phyloP scores from a whole-genome alignment of 2,888 invertebrate species.

The Operophtera brumata region DNA sequence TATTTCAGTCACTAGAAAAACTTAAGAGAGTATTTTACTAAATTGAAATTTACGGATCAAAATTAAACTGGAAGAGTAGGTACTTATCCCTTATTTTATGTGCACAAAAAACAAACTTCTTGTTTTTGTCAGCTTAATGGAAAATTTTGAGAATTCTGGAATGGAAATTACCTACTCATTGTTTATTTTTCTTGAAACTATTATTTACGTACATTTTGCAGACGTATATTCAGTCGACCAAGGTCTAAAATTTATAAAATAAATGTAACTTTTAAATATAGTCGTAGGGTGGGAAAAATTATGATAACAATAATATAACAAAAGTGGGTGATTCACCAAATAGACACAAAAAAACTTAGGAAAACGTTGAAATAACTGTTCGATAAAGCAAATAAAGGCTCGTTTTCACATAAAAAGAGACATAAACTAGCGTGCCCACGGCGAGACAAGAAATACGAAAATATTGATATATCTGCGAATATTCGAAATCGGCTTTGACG shows the following conservation, averaged over 20 bases:
- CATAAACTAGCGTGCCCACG: conserved; percentile 38
- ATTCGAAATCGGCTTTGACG: conserved; percentile 40
- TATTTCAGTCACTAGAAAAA: not conserved
- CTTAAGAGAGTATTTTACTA: conserved; percentile 1
- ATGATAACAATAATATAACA: no score
- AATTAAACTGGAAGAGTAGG: not conserved
- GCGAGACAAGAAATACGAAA: conserved; percentile 42
- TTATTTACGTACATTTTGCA: no score
- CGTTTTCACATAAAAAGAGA: conserved; percentile 16
- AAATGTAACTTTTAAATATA: no score
- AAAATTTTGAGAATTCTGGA: not conserved
- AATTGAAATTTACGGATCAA: conserved; percentile 12
- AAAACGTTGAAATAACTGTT: no score
- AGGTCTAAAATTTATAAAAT: no score
- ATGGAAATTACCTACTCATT: no score
- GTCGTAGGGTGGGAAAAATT: no score
- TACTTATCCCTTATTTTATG: not conserved
- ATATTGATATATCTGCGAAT: conserved; percentile 41
- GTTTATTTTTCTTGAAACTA: not conserved
- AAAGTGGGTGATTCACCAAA: no score
- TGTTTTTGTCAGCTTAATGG: not conserved
- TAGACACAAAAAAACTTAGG: no score
- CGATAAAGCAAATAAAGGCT: conserved; percentile 12
- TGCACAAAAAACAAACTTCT: not conserved
- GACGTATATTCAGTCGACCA: no score